phyloP scores from a whole-genome alignment of 2,113 vertebrate species.

The Lophochroa leadbeateri region DNA sequence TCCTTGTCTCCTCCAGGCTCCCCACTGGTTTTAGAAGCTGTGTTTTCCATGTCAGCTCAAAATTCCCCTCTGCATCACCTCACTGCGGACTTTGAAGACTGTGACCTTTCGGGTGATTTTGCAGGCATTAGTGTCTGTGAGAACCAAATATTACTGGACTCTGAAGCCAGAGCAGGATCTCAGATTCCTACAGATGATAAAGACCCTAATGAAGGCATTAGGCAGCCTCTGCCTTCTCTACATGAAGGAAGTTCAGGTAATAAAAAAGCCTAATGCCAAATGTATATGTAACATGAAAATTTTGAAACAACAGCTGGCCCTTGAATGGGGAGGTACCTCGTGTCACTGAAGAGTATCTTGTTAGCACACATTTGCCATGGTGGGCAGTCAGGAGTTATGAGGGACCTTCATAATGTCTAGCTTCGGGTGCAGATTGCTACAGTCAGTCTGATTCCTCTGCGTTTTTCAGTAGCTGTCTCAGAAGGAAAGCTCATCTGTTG shows the following conservation, averaged over 20 bases:
- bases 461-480: neutral
- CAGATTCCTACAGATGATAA: constrained; percentile 58
- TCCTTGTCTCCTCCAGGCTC: constrained; percentile 85
- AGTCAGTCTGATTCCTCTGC: neutral
- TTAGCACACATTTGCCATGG: neutral
- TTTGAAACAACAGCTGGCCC: neutral
- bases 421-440: neutral
- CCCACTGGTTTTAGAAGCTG: constrained; percentile 78
- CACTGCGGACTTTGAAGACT: constrained; percentile 75
- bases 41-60: constrained; percentile 68
- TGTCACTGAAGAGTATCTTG: neutral
- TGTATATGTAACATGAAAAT: neutral
- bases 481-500: neutral
- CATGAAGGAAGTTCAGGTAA: constrained; percentile 76
- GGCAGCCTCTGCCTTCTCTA: constrained; percentile 54
- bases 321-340: neutral
- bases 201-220: constrained; percentile 40
- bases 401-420: neutral
- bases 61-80: constrained; percentile 70
- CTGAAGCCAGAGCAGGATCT: constrained; percentile 54
- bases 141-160: constrained; percentile 65
- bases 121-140: constrained; percentile 70
- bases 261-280: neutral
- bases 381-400: neutral
- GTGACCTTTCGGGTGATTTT: constrained; percentile 70